phyloP scores from a whole-genome alignment of 2,888 invertebrate genomes.

The Folsomia manolachei region DNA sequence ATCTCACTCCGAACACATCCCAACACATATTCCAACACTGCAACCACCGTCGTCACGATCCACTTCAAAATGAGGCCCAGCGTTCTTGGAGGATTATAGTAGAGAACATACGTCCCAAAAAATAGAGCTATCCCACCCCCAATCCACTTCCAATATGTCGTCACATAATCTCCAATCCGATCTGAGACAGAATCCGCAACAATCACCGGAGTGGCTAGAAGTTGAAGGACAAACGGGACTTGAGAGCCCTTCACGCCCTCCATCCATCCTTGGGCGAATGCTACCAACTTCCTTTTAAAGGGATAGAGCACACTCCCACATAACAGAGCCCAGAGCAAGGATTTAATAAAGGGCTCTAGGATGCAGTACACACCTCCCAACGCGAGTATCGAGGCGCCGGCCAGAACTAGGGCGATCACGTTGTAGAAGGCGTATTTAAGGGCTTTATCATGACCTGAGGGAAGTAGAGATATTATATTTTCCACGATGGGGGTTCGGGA shows the following conservation, averaged over 20 bases:
- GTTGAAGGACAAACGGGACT: slow-evolving; percentile 36
- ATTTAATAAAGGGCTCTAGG: slow-evolving; percentile 86
- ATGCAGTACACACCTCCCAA: slow-evolving; percentile 77
- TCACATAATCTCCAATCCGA: slow-evolving; percentile 67
- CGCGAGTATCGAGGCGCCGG: slow-evolving; percentile 67
- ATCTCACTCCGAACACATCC: slow-evolving; percentile 41
- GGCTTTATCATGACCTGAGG: slow-evolving; percentile 80
- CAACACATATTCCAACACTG: slow-evolving; percentile 25
- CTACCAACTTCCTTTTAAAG: slow-evolving; percentile 68
- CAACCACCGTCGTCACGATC: slow-evolving; percentile 26
- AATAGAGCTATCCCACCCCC: slow-evolving; percentile 55
- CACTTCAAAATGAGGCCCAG: slow-evolving; percentile 63
- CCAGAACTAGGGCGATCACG: slow-evolving; percentile 74
- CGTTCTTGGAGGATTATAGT: slow-evolving; percentile 68
- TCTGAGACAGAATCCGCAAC: slow-evolving; percentile 73
- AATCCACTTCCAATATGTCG: slow-evolving; percentile 66
- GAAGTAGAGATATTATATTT: slow-evolving; percentile 54
- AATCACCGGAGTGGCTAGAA: slow-evolving; percentile 69
- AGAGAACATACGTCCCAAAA: slow-evolving; percentile 63
- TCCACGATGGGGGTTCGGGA: slow-evolving; percentile 42
- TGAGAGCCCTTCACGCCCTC: slow-evolving; percentile 33
- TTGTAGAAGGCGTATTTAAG: slow-evolving; percentile 88
- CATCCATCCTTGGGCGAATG: slow-evolving; percentile 36
- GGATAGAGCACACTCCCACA: slow-evolving; percentile 98
- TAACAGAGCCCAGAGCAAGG: slow-evolving; percentile 90